phyloP scores from a whole-genome alignment of 2,113 vertebrate species.

The Ailuropoda melanoleuca region DNA sequence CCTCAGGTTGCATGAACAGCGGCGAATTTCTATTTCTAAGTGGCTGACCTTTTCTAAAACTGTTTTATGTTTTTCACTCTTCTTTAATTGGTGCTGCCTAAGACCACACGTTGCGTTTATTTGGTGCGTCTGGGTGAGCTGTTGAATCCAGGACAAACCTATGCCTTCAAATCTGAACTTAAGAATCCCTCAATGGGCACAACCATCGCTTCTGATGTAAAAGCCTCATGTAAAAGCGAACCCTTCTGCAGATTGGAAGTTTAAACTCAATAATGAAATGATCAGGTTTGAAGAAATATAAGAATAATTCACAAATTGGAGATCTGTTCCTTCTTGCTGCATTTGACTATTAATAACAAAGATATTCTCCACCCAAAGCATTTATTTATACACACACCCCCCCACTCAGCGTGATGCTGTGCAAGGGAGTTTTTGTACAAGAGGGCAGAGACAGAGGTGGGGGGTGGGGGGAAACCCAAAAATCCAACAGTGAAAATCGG shows the following conservation, averaged over 20 bases:
- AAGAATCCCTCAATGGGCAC: not conserved
- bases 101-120: not conserved
- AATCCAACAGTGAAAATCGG: not conserved
- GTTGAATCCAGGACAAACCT: not conserved
- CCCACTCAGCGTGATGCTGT: not conserved
- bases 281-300: not conserved
- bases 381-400: too few species aligned
- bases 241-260: not conserved
- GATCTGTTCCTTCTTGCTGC: not conserved
- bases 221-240: not conserved
- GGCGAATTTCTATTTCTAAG: slow-evolving; percentile 32
- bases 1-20: not conserved
- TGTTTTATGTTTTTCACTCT: slow-evolving; percentile 38
- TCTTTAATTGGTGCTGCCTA: slow-evolving; percentile 22
- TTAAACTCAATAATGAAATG: not conserved
- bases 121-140: accelerated
- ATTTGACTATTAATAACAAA: not conserved
- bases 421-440: not conserved
- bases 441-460: not conserved
- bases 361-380: not conserved
- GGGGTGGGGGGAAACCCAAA: not conserved
- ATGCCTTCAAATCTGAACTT: not conserved
- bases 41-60: slow-evolving; percentile 60
- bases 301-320: not conserved
- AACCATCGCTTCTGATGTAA: not conserved